Evolutionary conservation across 1,140 invertebrate genomes (phyloP).

Genomic region (Drosophila nannoptera): DNA sequence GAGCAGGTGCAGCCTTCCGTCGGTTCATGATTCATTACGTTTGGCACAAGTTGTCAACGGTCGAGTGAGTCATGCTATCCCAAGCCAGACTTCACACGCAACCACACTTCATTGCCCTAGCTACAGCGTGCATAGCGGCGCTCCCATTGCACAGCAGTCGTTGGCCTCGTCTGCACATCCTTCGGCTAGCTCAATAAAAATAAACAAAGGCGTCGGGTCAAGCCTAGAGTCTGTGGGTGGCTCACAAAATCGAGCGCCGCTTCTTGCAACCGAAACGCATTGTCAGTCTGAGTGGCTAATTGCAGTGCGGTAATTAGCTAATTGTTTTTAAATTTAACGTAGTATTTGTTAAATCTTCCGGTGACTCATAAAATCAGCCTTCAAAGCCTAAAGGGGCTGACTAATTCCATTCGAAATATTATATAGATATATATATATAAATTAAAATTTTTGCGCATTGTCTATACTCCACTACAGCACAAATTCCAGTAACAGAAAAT

Average conservation of each 20-base stretch:
- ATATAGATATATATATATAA: too few species aligned
- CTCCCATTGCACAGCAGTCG: conserved; percentile 34
- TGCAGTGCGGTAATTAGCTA: conserved; percentile 6
- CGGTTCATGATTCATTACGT: conserved; percentile 60
- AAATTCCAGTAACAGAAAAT: too few species aligned
- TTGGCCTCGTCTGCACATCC: conserved; percentile 16
- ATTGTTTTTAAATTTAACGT: neutral
- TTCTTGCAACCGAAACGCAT: conserved; percentile 16
- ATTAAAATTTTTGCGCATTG: too few species aligned
- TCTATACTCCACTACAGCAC: too few species aligned
- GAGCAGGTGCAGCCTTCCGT: conserved; percentile 27
- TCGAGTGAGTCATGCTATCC: conserved; percentile 58
- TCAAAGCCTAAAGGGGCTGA: too few species aligned
- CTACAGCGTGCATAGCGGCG: conserved; percentile 26
- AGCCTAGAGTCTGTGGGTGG: conserved; percentile 15
- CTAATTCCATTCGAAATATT: too few species aligned
- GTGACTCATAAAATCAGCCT: too few species aligned
- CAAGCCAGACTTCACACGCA: conserved; percentile 50
- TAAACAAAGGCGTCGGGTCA: conserved; percentile 11
- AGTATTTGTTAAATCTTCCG: too few species aligned
- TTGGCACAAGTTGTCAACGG: conserved; percentile 45
- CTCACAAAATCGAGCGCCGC: conserved; percentile 31
- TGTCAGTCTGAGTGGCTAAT: neutral
- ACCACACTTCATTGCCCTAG: conserved; percentile 46
- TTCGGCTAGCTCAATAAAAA: conserved; percentile 24